These are phyloP conservation scores for Unio pictorum DNA, from an alignment of 2,888 invertebrate genomes.

Conservation along the genomic window DNA sequence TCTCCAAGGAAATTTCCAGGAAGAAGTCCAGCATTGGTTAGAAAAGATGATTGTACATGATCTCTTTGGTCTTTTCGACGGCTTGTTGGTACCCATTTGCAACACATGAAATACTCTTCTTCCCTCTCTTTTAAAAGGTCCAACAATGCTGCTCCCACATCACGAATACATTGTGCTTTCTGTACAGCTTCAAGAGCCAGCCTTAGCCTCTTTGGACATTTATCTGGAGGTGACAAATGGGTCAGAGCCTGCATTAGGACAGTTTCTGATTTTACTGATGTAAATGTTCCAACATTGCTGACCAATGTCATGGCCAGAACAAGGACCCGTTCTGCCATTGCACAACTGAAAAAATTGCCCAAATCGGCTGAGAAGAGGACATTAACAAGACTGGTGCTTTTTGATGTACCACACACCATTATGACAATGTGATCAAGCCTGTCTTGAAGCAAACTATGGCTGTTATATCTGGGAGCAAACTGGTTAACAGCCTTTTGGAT, in stretches of 20 bases:
- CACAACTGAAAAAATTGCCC: constrained; percentile 9
- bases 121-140: constrained; percentile 24
- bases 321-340: constrained; percentile 44
- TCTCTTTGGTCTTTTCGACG: constrained; percentile 1
- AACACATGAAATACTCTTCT: constrained; percentile 25
- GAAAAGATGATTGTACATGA: constrained; percentile 5
- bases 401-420: constrained; percentile 22
- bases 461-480: constrained; percentile 6
- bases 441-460: constrained; percentile 11
- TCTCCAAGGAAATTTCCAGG: constrained; percentile 3
- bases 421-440: constrained; percentile 24
- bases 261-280: constrained; percentile 22
- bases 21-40: constrained; percentile 9
- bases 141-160: constrained; percentile 21
- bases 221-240: constrained; percentile 15
- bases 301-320: constrained; percentile 38
- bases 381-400: constrained; percentile 20
- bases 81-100: constrained; percentile 21
- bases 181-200: constrained; percentile 21
- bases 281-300: constrained; percentile 40
- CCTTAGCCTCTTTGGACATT: constrained; percentile 27
- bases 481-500: constrained; percentile 23
- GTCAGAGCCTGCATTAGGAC: constrained; percentile 26
- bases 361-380: constrained; percentile 11
- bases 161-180: constrained; percentile 23